These are phyloP conservation scores for Theodoxus fluviatilis DNA, from an alignment of 2,888 invertebrate genomes.

Conservation along the genomic window DNA sequence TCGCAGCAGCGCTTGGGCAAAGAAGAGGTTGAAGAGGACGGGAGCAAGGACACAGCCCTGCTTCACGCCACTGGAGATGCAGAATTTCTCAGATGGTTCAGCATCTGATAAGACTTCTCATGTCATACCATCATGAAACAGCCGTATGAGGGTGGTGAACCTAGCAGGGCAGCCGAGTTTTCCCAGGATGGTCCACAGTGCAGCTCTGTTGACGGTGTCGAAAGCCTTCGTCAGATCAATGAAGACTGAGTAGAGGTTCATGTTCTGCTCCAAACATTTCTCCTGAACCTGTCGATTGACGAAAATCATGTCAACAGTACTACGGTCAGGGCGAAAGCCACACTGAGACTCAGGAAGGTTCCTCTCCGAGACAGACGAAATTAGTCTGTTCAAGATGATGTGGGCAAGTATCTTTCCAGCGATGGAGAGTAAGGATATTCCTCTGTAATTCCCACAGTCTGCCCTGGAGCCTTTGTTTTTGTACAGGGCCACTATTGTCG, in stretches of 20 bases:
- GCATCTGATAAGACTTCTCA: background rate
- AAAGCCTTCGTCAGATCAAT: conserved; percentile 5
- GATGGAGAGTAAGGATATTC: conserved; percentile 11
- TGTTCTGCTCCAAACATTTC: conserved; percentile 1
- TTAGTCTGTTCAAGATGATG: background rate
- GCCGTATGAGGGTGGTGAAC: background rate
- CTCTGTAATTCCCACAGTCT: conserved; percentile 17
- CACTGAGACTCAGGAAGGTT: background rate
- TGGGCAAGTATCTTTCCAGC: conserved; percentile 10
- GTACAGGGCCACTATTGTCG: conserved; percentile 18
- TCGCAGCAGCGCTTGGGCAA: no score
- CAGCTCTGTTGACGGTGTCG: conserved; percentile 2
- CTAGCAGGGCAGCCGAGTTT: conserved; percentile 1
- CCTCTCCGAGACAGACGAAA: background rate
- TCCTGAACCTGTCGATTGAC: background rate
- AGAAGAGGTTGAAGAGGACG: background rate
- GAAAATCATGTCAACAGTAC: conserved; percentile 6
- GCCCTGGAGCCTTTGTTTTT: conserved; percentile 22
- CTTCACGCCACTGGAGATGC: background rate
- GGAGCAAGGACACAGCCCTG: conserved; percentile 2
- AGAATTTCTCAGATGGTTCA: background rate
- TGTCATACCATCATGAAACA: background rate
- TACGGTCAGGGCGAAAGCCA: background rate
- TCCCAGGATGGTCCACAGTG: background rate
- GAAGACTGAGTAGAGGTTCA: background rate